These are phyloP conservation scores for Mustela erminea DNA, from an alignment of 2,797 vertebrate species.

Conservation along the genomic window DNA sequence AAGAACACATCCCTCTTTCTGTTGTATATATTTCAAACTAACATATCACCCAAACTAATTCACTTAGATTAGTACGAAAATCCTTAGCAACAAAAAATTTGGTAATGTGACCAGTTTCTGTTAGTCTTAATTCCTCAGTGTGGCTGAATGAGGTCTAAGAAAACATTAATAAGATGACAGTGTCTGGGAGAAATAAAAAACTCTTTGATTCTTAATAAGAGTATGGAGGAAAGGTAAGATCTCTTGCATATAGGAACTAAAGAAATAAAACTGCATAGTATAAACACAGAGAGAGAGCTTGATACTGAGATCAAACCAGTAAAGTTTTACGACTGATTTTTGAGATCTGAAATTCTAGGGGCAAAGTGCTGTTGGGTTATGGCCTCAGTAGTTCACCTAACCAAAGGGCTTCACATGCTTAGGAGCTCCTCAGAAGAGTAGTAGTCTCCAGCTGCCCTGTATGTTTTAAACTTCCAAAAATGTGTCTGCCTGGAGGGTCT, in stretches of 20 bases:
- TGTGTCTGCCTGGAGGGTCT: slow-evolving; percentile 45
- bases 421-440: background rate
- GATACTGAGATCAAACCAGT: background rate
- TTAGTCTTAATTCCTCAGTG: background rate
- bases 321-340: slow-evolving; percentile 18
- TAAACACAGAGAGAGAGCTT: background rate
- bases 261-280: background rate
- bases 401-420: slow-evolving; percentile 4
- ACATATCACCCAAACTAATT: slow-evolving; percentile 9
- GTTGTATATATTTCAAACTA: slow-evolving; percentile 26
- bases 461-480: slow-evolving; percentile 70
- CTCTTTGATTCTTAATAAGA: background rate
- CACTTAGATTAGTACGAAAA: slow-evolving; percentile 5
- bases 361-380: background rate
- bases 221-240: background rate
- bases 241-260: background rate
- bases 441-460: slow-evolving; percentile 51
- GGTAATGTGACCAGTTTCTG: background rate
- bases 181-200: slow-evolving; percentile 36
- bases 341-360: slow-evolving; percentile 37
- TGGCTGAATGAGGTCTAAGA: background rate
- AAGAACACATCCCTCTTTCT: background rate
- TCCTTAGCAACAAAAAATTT: slow-evolving; percentile 38
- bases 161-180: slow-evolving; percentile 21
- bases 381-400: background rate